Conservation (phyloP, 2,797 vertebrate genomes). For the Xenops minutus region DNA sequence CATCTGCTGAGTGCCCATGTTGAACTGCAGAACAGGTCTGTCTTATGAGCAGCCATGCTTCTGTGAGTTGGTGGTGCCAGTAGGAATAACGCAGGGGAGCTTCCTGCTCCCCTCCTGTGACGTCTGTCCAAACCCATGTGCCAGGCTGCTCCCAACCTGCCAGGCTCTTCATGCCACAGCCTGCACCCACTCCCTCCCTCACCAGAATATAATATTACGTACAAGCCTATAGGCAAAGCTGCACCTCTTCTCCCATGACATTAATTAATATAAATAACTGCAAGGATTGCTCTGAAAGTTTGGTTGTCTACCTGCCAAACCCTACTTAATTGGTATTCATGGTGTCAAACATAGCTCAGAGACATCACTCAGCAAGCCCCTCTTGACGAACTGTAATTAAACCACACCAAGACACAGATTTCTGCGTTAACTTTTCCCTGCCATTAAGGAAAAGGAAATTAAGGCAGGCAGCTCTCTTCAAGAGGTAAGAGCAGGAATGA, state of each 20-base stretch:
- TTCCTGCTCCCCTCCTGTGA: not conserved
- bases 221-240: not conserved
- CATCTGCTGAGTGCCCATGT: not conserved
- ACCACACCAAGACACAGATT: not conserved
- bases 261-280: not conserved
- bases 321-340: not conserved
- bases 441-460: not conserved
- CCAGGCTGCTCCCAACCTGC: not conserved
- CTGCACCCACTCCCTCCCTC: not conserved
- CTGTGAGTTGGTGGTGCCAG: not conserved
- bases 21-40: not conserved
- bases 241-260: not conserved
- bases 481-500: not conserved
- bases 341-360: not conserved
- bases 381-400: not conserved
- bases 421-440: not conserved
- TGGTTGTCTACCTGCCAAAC: not conserved
- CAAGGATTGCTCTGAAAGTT: not conserved
- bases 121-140: not conserved
- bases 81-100: not conserved
- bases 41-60: not conserved
- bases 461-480: not conserved
- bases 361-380: not conserved
- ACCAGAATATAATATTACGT: not conserved
- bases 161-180: not conserved